Evolutionary conservation across 2,797 vertebrate species (phyloP).

Genomic region (Myotis myotis): DNA sequence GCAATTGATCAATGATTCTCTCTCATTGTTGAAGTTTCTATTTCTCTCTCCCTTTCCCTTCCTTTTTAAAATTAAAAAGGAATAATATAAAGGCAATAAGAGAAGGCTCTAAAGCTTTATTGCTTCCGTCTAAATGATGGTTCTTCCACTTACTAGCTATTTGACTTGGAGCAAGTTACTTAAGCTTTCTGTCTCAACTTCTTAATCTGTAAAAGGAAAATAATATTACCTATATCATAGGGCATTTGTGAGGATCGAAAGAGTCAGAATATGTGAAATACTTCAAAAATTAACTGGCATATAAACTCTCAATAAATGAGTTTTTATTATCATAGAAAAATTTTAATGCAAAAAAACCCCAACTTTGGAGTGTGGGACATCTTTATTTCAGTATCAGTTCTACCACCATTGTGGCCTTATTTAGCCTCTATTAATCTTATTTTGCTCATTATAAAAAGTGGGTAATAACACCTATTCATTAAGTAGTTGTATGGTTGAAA

Average conservation of each 20-base stretch:
- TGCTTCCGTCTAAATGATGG: background rate
- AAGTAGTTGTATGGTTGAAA: constrained; percentile 28
- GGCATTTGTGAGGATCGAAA: background rate
- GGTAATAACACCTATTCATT: background rate
- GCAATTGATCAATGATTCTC: too few relatives aligned
- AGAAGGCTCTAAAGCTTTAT: background rate
- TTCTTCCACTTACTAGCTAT: background rate
- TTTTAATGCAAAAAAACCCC: background rate
- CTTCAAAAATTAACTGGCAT: background rate
- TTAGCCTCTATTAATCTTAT: background rate
- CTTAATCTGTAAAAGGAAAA: background rate
- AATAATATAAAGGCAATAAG: background rate
- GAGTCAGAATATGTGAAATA: background rate
- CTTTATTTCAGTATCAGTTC: background rate
- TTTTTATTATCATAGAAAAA: background rate
- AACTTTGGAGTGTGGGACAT: background rate
- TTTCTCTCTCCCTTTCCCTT: too few relatives aligned
- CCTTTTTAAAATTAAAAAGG: background rate
- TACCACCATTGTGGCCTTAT: background rate
- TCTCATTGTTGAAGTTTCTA: too few relatives aligned
- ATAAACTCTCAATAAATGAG: background rate
- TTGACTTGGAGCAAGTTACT: background rate
- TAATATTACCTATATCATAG: background rate
- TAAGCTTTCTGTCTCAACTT: background rate
- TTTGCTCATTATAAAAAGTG: constrained; percentile 14